Evolutionary conservation across 2,888 invertebrate genomes (phyloP).

Genomic region (Galerucella calmariensis): DNA sequence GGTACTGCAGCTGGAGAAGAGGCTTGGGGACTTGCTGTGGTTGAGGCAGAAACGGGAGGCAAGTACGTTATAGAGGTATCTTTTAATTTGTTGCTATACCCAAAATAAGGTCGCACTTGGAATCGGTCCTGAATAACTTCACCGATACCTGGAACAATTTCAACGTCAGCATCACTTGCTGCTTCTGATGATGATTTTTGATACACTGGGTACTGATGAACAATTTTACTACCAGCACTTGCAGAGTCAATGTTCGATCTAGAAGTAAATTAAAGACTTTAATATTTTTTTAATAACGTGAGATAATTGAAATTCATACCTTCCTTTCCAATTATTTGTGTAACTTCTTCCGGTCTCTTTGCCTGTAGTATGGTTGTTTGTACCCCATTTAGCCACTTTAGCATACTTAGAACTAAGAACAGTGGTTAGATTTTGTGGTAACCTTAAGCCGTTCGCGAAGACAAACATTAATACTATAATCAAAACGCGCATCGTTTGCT

Average conservation of each 20-base stretch:
- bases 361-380: slow-evolving; percentile 38
- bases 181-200: slow-evolving; percentile 41
- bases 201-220: slow-evolving; percentile 52
- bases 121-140: slow-evolving; percentile 62
- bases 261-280: not conserved
- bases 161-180: slow-evolving; percentile 39
- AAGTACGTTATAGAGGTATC: slow-evolving; percentile 20
- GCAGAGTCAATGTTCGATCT: slow-evolving; percentile 29
- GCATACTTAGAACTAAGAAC: slow-evolving; percentile 59
- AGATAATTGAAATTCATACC: slow-evolving; percentile 49
- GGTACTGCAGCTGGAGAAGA: slow-evolving; percentile 25
- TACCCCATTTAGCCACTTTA: slow-evolving; percentile 61
- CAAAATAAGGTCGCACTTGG: slow-evolving; percentile 61
- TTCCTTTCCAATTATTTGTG: slow-evolving; percentile 57
- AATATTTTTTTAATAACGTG: not conserved
- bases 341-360: slow-evolving; percentile 52
- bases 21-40: slow-evolving; percentile 6
- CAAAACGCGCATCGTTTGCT: slow-evolving; percentile 26
- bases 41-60: slow-evolving; percentile 17
- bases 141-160: slow-evolving; percentile 57
- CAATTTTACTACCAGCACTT: slow-evolving; percentile 43
- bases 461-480: slow-evolving; percentile 33
- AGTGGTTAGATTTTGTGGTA: slow-evolving; percentile 48
- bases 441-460: slow-evolving; percentile 45
- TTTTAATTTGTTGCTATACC: slow-evolving; percentile 49